phyloP scores from a whole-genome alignment of 2,113 vertebrate species.

The Cettia cetti region DNA sequence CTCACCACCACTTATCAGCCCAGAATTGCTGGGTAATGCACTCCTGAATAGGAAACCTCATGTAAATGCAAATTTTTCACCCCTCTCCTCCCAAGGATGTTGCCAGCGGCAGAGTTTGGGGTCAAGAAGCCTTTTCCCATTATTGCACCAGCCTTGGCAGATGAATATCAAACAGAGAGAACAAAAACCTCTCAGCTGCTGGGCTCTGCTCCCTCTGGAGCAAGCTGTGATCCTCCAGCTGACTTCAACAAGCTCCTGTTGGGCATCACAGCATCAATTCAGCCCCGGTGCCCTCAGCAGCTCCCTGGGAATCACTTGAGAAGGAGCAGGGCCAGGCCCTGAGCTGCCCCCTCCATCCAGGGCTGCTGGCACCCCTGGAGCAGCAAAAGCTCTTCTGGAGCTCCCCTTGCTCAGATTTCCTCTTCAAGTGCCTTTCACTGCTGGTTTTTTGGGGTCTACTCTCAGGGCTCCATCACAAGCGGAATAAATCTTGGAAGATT shows the following conservation, averaged over 20 bases:
- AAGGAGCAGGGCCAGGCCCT: not conserved
- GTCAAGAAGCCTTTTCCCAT: not conserved
- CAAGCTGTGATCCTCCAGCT: not conserved
- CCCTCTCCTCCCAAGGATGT: not conserved
- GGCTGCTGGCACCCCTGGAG: not conserved
- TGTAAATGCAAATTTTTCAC: not conserved
- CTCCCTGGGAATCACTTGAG: fast-evolving
- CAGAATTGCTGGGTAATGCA: not conserved
- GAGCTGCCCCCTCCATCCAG: fast-evolving
- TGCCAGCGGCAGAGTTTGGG: not conserved
- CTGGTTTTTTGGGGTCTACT: not conserved
- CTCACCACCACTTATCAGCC: not conserved
- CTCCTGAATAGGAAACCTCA: not conserved
- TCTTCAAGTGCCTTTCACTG: not conserved
- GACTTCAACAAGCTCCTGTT: not conserved
- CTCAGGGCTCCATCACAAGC: fast-evolving
- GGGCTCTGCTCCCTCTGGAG: not conserved
- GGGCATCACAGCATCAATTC: not conserved
- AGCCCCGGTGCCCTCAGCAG: not conserved
- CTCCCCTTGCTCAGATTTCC: not conserved
- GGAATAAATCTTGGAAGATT: not conserved
- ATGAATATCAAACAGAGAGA: not conserved
- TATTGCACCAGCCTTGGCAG: not conserved
- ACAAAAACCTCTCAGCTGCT: not conserved
- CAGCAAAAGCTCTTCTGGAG: not conserved